phyloP scores from a whole-genome alignment of 2,888 invertebrate species.

The Pegoplata infirma region DNA sequence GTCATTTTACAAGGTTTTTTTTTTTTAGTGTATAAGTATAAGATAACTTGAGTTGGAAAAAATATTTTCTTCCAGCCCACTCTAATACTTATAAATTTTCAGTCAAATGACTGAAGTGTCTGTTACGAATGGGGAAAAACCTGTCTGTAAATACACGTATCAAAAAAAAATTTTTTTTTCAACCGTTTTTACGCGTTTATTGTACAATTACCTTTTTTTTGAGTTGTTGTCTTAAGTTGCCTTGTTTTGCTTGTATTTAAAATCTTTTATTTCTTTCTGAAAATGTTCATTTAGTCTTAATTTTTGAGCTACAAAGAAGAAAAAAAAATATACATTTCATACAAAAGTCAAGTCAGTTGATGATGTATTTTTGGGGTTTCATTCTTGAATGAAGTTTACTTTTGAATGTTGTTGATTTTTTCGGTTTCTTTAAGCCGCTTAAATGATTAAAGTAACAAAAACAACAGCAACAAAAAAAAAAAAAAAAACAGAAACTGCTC shows the following conservation, averaged over 20 bases:
- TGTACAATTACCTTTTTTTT: constrained; percentile 11
- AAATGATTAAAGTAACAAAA: constrained; percentile 52
- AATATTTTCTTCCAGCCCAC: too few species aligned
- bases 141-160: not conserved
- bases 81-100: too few species aligned
- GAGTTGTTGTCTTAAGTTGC: not conserved
- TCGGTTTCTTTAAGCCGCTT: constrained; percentile 58
- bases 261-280: not conserved
- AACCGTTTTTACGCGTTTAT: constrained; percentile 28
- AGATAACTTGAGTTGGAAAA: too few species aligned
- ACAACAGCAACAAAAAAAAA: constrained; percentile 18
- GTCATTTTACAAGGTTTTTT: too few species aligned
- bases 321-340: too few species aligned
- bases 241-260: too few species aligned
- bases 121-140: not conserved
- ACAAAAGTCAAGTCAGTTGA: constrained; percentile 2
- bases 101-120: too few species aligned
- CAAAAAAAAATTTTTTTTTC: too few species aligned
- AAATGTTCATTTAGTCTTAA: not conserved
- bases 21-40: too few species aligned
- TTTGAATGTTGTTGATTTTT: constrained; percentile 36
- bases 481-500: constrained; percentile 29
- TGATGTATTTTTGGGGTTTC: constrained; percentile 15
- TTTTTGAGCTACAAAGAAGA: too few species aligned
- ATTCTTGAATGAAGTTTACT: constrained; percentile 30